phyloP scores from a whole-genome alignment of 2,113 vertebrate genomes.

The Puffinus mauretanicus region DNA sequence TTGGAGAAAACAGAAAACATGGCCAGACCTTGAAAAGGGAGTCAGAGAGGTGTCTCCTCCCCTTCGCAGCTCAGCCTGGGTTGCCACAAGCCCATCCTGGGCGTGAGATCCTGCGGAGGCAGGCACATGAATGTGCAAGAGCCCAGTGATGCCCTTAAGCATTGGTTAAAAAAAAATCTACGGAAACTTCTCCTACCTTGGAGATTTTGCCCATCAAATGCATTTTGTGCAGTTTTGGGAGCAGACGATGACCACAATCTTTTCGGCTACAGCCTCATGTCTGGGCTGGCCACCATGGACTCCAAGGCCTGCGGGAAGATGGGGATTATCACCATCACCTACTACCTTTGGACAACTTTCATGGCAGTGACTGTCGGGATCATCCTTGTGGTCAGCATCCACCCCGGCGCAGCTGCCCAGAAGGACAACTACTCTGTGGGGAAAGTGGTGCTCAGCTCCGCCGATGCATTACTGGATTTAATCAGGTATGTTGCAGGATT shows the following conservation, averaged over 20 bases:
- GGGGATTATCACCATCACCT: slow-evolving; percentile 87
- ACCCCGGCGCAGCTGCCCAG: slow-evolving; percentile 82
- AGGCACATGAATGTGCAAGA: neutral
- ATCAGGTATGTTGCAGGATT: slow-evolving; percentile 73
- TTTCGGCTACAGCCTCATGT: slow-evolving; percentile 81
- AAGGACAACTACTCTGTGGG: slow-evolving; percentile 76
- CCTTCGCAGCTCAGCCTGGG: neutral
- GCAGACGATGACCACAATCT: neutral
- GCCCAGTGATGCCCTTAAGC: neutral
- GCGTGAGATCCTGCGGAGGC: fast-evolving
- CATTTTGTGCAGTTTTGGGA: neutral
- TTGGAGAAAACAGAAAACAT: neutral
- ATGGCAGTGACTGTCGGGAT: slow-evolving; percentile 86
- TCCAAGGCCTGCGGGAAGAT: slow-evolving; percentile 84
- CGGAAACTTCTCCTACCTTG: neutral
- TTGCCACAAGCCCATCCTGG: neutral
- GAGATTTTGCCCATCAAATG: neutral
- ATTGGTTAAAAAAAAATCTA: neutral
- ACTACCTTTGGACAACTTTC: slow-evolving; percentile 92
- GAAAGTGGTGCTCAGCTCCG: slow-evolving; percentile 84
- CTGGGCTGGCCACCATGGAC: slow-evolving; percentile 87
- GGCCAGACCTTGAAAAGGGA: neutral
- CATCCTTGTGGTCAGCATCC: slow-evolving; percentile 82
- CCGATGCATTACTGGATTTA: slow-evolving; percentile 85
- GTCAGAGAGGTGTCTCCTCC: neutral